Base-by-base conservation (phyloP, 2,888 invertebrate genomes). In the Drosophila pseudotakahashii region DNA sequence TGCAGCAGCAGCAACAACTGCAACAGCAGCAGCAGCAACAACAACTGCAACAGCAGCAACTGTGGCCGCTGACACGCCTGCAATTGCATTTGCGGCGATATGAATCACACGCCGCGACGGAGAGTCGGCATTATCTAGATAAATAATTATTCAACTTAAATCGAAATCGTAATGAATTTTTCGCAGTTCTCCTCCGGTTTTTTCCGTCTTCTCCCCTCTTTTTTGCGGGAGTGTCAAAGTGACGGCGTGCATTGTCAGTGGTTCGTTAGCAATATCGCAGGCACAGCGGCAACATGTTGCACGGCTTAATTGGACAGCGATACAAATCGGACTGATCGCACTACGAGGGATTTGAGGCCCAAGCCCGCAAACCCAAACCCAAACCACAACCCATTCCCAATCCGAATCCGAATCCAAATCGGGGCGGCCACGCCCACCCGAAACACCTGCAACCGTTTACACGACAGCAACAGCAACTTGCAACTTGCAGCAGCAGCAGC, bases 111-210 rank as follows among this genome's bases (percentile, higher is more conserved):
- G 42, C 41, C 13, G 45, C 36, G 58, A 64, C 54, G 55, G 52
- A 45, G 50, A 32, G 32, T 51, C 41, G 19, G 87, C 80, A 88
- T 87, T 84, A 86, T 86, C 86, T 81, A 81, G 86, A 88, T 88
- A 87, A 86, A 84, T 86, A 88, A 86, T 86, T 86, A 89, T 86
- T 86, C 89, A 86, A 81, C 83, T 88, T 86, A 87, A 79, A 84
- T 85, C 86, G 88, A 88, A 84, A 85, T 84, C 86, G 84, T 85
- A 84, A 87, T 83, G 88, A 81, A 87, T 87, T 85, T 87, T 82
- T 78, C 79, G 79, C 51, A 71, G 68, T 75, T 69, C 64, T 59
- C 54, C 30, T 26, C 16, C 13, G 37, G 13, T 50, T 48, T 62
- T 47, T 59, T 53, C 23, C 2, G n/a, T n/a, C n/a, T n/a, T n/a